phyloP scores from a whole-genome alignment of 1,140 invertebrate species.

The Schlechtendalia chinensis region DNA sequence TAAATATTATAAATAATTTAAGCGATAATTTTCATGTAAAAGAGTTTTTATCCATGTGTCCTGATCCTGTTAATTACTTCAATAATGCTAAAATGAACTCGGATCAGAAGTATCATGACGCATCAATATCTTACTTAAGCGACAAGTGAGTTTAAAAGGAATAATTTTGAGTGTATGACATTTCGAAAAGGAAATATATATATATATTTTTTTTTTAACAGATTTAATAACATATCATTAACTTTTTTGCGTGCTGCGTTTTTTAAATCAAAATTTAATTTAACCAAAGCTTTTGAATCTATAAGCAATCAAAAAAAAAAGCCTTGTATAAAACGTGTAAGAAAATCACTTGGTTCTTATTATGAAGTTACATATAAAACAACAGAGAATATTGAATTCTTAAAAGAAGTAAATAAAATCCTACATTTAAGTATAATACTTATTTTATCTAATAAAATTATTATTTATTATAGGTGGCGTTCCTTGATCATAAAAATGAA shows the following conservation, averaged over 20 bases:
- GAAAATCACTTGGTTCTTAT: neutral
- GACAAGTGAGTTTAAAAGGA: neutral
- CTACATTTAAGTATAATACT: neutral
- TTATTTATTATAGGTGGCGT: conserved; percentile 12
- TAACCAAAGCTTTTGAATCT: neutral
- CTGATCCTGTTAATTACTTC: conserved; percentile 16
- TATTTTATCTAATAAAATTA: neutral
- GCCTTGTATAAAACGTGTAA: neutral
- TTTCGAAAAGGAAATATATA: neutral
- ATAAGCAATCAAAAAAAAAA: neutral
- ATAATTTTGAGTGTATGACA: neutral
- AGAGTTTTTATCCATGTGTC: conserved; percentile 1
- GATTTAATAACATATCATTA: neutral
- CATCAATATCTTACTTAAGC: conserved; percentile 21
- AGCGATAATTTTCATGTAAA: neutral
- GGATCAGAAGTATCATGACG: neutral
- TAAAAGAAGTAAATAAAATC: conserved; percentile 29
- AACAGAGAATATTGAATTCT: conserved; percentile 29
- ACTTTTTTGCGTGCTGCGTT: neutral
- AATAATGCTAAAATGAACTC: conserved; percentile 5
- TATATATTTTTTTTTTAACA: neutral
- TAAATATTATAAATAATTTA: neutral
- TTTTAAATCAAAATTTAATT: neutral
- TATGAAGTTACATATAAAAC: neutral
- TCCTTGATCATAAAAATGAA: conserved; percentile 25